A percentile compares a stretch with the other conserved stretches of the same genome.
Evolutionary conservation across 1,140 invertebrate genomes (phyloP).

Genomic region (Lepidurus apus): DNA sequence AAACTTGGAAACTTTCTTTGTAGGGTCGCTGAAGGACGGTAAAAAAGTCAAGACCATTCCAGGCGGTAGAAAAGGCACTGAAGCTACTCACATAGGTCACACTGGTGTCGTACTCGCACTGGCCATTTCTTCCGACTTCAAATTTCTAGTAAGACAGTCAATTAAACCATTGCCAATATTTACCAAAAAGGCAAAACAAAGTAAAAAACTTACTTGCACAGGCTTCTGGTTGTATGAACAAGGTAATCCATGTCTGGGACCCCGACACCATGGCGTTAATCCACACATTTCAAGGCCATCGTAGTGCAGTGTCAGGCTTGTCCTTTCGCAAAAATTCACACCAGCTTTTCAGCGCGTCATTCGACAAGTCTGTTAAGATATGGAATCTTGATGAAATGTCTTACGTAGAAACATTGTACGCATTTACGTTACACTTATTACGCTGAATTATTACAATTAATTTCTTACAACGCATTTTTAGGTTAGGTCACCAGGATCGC

Average conservation of each 20-base stretch:
- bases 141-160: constrained; percentile 62
- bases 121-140: constrained; percentile 74
- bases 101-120: constrained; percentile 59
- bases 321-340: constrained; percentile 82
- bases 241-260: constrained; percentile 78
- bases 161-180: neutral
- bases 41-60: constrained; percentile 48
- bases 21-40: constrained; percentile 52
- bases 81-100: constrained; percentile 45
- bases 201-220: constrained; percentile 34
- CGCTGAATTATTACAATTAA: constrained; percentile 17
- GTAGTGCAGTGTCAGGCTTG: constrained; percentile 66
- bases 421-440: neutral
- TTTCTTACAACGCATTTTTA: constrained; percentile 40
- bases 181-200: neutral
- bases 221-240: constrained; percentile 68
- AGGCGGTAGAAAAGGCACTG: constrained; percentile 45
- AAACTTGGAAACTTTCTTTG: constrained; percentile 14
- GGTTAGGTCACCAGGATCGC: constrained; percentile 83
- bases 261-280: constrained; percentile 66
- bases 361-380: constrained; percentile 76
- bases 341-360: constrained; percentile 72
- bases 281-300: constrained; percentile 72
- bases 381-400: constrained; percentile 94
- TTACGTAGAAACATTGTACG: constrained; percentile 85